Evolutionary conservation across 2,888 invertebrate genomes (phyloP), one percentile per base, ranked within the genome.

Genomic region (Ypsolopha sequella): DNA sequence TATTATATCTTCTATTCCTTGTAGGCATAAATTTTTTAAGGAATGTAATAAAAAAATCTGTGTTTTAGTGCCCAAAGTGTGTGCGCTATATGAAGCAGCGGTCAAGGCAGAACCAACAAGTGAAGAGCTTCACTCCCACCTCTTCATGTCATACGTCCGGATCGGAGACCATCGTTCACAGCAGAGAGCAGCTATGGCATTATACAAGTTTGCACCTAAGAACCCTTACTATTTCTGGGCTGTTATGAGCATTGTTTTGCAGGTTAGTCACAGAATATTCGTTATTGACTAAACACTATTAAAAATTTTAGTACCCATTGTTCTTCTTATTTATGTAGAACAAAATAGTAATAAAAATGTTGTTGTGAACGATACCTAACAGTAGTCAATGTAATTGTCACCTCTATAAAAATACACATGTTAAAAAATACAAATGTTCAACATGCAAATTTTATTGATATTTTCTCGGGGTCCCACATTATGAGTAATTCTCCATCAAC

Each of bases 201-300:
- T 99, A 38, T 98, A 96, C 80, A 98, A 97, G 86, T 87, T 95
- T 52, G 93, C 93, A 64, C 94, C 95, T 2, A 98, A 98, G 75
- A 96, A 96, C 74, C 97, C 97, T 0, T 99, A 99, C 73, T 98
- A 97, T 73, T 98, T 97, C 75, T 99, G 99, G 99, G 95, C 96
- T 14, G 94, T 99, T 8, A 98, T 98, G 95, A 98, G 98, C 72
- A 91, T 97, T 60, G 93, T 98, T 24, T 90, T 98, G 87, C 98
- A 98, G 90, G 96, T 95, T 63, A 59, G 58, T 58, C 46, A 24
- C 34, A 36, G 9, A 45, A n/a, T 38, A 38, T 41, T 51, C 8
- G 33, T n/a, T 50, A 39, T 51, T 11, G 35, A 36, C 43, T 45
- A 36, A 38, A 39, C 7, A 41, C 13, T 39, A 35, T 41, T 41